Base-by-base conservation (phyloP, 1,140 invertebrate species). In the Solen grandis region DNA sequence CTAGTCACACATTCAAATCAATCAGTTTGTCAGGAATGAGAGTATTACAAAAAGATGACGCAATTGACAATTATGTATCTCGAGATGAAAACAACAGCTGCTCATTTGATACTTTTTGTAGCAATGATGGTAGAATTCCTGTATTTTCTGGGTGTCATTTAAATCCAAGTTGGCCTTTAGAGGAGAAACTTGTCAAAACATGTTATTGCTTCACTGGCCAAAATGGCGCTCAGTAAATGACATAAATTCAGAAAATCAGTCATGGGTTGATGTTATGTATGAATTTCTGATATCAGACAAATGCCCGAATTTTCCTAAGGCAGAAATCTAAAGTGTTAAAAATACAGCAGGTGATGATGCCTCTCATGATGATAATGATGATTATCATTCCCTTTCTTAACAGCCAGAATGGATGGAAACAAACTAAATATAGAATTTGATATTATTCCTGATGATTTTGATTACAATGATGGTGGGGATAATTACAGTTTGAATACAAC, bases 261-360 rank as follows among this genome's bases (percentile, higher is more conserved):
- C 52, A n/a, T 84, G 76, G 75, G 36, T 25, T 41, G 70, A 80
- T 31, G 46, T 4, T 55, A 62, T 82, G 46, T 10, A 10, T 27
- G 0, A 54, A 10, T 83, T 83, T 36, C 36, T 75, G 27, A 4
- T 31, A 27, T 31, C 46, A 55, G 68, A 78, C 16, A 8, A 33
- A n/a, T 85, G 76, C 22, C 81, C 84, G 16, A 83, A 83, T 63
- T 85, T 85, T 74, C 46, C 81, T 5, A 82, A 76, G 57, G 81
- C 69, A 46, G 80, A 82, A 22, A 38, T 82, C 16, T 72, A 82
- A 55, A 54, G 70, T 25, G 76, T 68, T 41, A 82, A 81, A 57
- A 5, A 27, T 1, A 31, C n/a, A 74, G 2, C n/a, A 60, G 19
- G 41, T 13, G 3, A 1, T 8, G 27, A 16, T 65, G 46, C 22